Evolutionary conservation across 2,113 vertebrate genomes (phyloP), one percentile per base, ranked within the genome.

Genomic region (Typhlomys cinereus): DNA sequence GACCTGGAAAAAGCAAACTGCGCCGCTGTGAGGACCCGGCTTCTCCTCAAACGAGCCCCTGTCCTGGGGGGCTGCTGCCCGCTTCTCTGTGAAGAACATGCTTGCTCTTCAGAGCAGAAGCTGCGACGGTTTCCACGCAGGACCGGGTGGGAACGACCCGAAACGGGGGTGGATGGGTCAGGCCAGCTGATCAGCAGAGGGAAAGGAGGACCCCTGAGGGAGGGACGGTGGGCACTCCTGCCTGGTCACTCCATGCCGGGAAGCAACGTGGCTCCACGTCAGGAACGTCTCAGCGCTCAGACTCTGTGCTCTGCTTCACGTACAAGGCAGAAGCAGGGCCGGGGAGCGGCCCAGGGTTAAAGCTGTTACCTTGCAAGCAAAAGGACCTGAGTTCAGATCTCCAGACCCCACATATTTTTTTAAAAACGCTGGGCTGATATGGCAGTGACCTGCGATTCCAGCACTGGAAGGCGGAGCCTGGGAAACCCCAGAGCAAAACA

Each of bases 181-280:
- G 14, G 74, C 25, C n/a, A 20, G 27, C 2, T 1, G 8, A 6
- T 54, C 54, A 27, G 52, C 12, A 39, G 62, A 50, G 48, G 13
- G 36, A 31, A 4, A 44, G 0, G 3, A 2, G 15, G 8, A 5
- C 29, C 0, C 0, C 1, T 36, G 17, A 39, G 1, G 3, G 46
- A 1, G 25, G 25, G 18, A 11, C 36, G 1, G 46, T 2, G 17
- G 67, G 4, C 23, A 0, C 1, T 39, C 0, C 0, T 7, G 5
- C 5, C 64, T 17, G 0, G 0, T 27, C 6, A 4, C 7, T 21
- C 29, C 29, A 34, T n/a, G n/a, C n/a, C n/a, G n/a, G n/a, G n/a
- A n/a, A n/a, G n/a, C n/a, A n/a, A n/a, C n/a, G n/a, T n/a, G n/a
- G n/a, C n/a, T n/a, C n/a, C n/a, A n/a, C n/a, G n/a, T n/a, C n/a